Evolutionary conservation across 1,140 invertebrate species (phyloP).

Genomic region (Brachionus koreanus): DNA sequence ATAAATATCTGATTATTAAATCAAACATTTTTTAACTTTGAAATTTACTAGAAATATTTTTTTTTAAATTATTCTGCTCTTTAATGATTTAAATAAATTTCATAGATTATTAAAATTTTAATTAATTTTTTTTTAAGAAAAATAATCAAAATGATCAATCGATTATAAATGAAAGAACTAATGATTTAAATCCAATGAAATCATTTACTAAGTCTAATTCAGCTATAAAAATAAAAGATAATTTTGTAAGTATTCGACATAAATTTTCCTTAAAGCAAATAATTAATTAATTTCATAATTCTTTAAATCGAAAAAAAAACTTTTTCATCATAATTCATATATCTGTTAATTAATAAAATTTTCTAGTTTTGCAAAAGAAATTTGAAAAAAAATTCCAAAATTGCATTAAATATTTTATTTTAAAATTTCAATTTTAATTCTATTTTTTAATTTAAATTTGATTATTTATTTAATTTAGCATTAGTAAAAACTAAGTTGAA

Average conservation of each 20-base stretch:
- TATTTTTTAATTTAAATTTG: too few species aligned
- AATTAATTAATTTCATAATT: neutral
- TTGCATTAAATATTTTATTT: too few species aligned
- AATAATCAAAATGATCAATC: neutral
- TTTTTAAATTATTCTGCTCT: too few species aligned
- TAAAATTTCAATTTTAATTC: neutral
- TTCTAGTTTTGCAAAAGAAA: neutral
- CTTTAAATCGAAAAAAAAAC: neutral
- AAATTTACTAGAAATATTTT: neutral
- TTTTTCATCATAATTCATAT: too few species aligned
- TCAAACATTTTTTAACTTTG: neutral
- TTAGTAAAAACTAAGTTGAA: too few species aligned
- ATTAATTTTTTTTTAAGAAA: neutral
- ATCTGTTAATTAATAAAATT: too few species aligned
- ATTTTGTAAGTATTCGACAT: neutral
- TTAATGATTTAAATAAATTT: too few species aligned
- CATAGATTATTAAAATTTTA: neutral
- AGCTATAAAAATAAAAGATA: constrained; percentile 6
- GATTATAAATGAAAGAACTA: neutral
- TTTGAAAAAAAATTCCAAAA: too few species aligned
- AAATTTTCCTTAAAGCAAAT: neutral
- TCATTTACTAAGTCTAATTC: neutral
- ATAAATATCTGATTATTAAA: neutral
- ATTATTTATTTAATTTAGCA: too few species aligned
- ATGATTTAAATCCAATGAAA: neutral